Evolutionary conservation across 1,140 invertebrate species (phyloP).

Genomic region (Hylaeus volcanicus): DNA sequence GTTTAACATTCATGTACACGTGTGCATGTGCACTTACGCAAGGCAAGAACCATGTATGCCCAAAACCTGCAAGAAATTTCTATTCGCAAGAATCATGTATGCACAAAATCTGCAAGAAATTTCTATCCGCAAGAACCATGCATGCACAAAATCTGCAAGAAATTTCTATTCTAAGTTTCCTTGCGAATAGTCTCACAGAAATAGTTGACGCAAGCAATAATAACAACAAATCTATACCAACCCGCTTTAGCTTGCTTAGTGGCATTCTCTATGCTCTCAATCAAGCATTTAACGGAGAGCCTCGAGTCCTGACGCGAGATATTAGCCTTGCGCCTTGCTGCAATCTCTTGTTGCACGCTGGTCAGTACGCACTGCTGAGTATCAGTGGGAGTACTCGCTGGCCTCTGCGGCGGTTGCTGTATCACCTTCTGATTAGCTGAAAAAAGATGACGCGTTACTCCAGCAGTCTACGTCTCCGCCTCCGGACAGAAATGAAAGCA

Average conservation of each 20-base stretch:
- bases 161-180: too few species aligned
- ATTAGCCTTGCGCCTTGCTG: conserved; percentile 82
- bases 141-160: too few species aligned
- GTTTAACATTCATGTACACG: too few species aligned
- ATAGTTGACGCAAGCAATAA: too few species aligned
- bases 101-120: too few species aligned
- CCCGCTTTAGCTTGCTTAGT: conserved; percentile 91
- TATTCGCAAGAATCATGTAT: too few species aligned
- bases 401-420: conserved; percentile 61
- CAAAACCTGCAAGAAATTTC: too few species aligned
- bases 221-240: conserved; percentile 56
- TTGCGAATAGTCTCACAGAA: too few species aligned
- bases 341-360: conserved; percentile 83
- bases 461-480: background rate
- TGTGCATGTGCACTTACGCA: too few species aligned
- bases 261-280: conserved; percentile 93
- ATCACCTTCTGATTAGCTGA: conserved; percentile 76
- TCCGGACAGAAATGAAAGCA: conserved; percentile 32
- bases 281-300: conserved; percentile 92
- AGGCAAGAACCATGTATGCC: too few species aligned
- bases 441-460: conserved; percentile 47
- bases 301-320: conserved; percentile 87
- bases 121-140: too few species aligned
- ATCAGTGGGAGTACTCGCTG: conserved; percentile 75
- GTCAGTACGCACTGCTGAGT: conserved; percentile 80